Conservation (phyloP, 2,888 invertebrate species). For the Peribatodes rhomboidaria region DNA sequence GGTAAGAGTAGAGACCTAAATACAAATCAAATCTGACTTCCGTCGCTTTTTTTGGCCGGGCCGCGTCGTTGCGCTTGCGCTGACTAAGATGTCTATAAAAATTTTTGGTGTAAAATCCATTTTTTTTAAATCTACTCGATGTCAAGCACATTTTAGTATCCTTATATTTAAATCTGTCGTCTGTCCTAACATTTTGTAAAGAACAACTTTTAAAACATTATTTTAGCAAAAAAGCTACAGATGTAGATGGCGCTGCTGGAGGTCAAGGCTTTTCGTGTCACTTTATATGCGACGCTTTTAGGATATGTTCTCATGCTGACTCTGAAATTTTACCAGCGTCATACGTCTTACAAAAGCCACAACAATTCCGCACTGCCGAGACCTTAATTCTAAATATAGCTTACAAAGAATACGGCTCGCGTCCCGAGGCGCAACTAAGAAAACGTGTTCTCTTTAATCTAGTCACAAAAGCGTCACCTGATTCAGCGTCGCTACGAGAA, state of each 20-base stretch:
- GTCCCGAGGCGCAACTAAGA: constrained; percentile 67
- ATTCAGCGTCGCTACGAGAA: constrained; percentile 79
- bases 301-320: constrained; percentile 3
- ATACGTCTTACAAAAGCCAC: constrained; percentile 36
- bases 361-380: constrained; percentile 55
- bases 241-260: background rate
- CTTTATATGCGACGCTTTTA: constrained; percentile 16
- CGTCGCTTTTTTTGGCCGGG: too few species aligned
- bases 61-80: too few species aligned
- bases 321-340: constrained; percentile 5
- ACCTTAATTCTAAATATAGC: constrained; percentile 80
- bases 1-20: too few species aligned
- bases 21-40: too few species aligned
- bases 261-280: background rate
- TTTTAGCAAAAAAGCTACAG: background rate
- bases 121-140: too few species aligned
- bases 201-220: background rate
- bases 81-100: too few species aligned
- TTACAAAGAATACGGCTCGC: constrained; percentile 63
- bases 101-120: too few species aligned
- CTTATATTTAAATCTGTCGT: background rate
- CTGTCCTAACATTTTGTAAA: background rate
- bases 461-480: constrained; percentile 85
- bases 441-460: constrained; percentile 84
- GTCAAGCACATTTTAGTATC: too few species aligned